These are phyloP conservation scores for Rhimphoctona megacephalus DNA, from an alignment of 2,888 invertebrate genomes.

Conservation along the genomic window DNA sequence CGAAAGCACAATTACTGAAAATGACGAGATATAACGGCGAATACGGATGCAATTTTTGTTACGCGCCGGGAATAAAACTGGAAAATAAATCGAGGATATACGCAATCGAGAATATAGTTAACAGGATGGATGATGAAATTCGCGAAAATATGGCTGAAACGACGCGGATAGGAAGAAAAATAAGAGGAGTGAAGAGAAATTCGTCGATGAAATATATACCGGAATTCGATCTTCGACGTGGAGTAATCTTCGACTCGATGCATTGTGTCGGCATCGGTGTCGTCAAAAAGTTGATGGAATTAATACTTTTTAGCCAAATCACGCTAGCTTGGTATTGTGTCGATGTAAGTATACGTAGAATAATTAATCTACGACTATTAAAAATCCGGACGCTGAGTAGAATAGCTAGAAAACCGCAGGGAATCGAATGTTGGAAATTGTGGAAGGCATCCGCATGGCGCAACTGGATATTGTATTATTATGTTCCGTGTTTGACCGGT, in stretches of 20 bases:
- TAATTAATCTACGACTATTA: constrained; percentile 34
- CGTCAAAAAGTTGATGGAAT: constrained; percentile 18
- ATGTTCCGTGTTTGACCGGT: constrained; percentile 28
- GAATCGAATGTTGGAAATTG: constrained; percentile 11
- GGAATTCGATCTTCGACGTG: too few species aligned
- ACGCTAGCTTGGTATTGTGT: neutral
- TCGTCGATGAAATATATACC: too few species aligned
- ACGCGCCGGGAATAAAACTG: neutral
- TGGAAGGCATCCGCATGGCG: constrained; percentile 58
- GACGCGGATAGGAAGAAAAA: too few species aligned
- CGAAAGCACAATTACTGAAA: neutral
- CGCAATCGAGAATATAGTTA: too few species aligned
- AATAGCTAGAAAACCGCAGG: constrained; percentile 35
- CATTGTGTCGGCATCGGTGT: constrained; percentile 42
- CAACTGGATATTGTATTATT: constrained; percentile 55
- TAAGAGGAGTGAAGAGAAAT: too few species aligned
- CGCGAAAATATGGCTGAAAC: too few species aligned
- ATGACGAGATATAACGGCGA: constrained; percentile 17
- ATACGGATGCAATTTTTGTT: constrained; percentile 42
- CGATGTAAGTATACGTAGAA: neutral
- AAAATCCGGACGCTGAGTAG: constrained; percentile 45
- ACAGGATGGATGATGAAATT: too few species aligned
- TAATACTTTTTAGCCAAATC: neutral
- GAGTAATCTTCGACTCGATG: neutral
- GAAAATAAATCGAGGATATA: too few species aligned